These are phyloP conservation scores for Corynorhinus townsendii DNA, from an alignment of 2,113 vertebrate species.

Conservation along the genomic window DNA sequence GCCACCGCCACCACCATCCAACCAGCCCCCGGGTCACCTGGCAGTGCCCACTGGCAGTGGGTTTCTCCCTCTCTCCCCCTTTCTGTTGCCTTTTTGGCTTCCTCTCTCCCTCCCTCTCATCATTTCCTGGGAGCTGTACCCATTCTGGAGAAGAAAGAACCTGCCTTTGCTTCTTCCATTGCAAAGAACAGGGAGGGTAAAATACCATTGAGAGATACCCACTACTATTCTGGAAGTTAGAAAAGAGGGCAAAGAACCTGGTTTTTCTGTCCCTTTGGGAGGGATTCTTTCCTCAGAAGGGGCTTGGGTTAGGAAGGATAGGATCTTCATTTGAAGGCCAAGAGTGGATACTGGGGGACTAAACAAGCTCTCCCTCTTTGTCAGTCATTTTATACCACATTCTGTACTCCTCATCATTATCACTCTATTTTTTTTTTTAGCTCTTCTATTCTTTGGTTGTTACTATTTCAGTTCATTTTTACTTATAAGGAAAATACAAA, in stretches of 20 bases:
- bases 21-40: background rate
- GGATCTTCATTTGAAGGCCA: background rate
- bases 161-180: background rate
- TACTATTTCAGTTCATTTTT: background rate
- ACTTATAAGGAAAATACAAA: background rate
- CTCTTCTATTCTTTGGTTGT: background rate
- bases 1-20: background rate
- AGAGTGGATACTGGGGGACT: too few relatives aligned
- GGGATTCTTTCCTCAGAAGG: background rate
- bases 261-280: background rate
- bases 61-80: background rate
- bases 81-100: background rate
- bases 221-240: background rate
- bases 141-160: background rate
- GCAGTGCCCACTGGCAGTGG: background rate
- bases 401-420: background rate
- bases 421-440: too few relatives aligned
- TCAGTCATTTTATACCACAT: background rate
- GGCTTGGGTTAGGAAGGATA: background rate
- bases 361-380: too few relatives aligned
- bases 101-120: background rate
- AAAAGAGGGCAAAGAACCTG: background rate
- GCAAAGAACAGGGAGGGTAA: slow-evolving; percentile 20
- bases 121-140: background rate
- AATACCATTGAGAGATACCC: background rate